A percentile compares a stretch with the other conserved stretches of the same genome.
Conservation (phyloP, 2,797 vertebrate genomes). For the Urocyon cinereoargenteus region DNA sequence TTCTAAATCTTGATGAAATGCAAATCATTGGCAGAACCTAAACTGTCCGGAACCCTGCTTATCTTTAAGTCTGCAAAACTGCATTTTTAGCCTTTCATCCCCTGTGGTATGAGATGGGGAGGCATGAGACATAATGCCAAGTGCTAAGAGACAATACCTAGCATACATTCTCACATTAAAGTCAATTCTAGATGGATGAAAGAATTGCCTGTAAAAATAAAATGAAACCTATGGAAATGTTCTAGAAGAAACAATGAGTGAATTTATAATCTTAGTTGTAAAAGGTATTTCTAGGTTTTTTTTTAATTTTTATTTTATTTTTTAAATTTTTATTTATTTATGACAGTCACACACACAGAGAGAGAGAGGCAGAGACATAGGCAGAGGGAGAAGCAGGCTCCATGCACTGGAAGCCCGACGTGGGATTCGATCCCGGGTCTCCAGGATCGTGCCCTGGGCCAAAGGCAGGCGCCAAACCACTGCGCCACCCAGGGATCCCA, state of each 20-base stretch:
- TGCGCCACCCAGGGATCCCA: no score
- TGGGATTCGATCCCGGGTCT: no score
- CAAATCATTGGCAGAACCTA: neutral
- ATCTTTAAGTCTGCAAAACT: neutral
- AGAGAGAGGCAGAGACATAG: no score
- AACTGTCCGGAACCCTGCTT: neutral
- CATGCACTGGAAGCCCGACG: no score
- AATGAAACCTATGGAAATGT: slow-evolving; percentile 8
- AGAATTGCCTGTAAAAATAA: neutral
- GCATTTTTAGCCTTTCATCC: neutral
- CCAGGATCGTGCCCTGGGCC: no score
- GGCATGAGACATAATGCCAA: neutral
- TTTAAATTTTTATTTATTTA: no score
- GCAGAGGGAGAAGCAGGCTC: no score
- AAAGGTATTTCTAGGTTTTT: neutral
- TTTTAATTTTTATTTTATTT: no score
- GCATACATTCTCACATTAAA: neutral
- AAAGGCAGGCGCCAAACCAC: no score
- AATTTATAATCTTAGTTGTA: neutral
- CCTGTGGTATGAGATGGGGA: neutral
- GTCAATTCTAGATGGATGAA: neutral
- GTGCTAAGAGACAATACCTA: neutral
- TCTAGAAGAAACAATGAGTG: neutral
- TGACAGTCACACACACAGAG: no score
- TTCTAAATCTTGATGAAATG: neutral